Evolutionary conservation across 2,113 vertebrate species (phyloP), one percentile per base, ranked within the genome.

Genomic region (Corythoichthys haematopterus): DNA sequence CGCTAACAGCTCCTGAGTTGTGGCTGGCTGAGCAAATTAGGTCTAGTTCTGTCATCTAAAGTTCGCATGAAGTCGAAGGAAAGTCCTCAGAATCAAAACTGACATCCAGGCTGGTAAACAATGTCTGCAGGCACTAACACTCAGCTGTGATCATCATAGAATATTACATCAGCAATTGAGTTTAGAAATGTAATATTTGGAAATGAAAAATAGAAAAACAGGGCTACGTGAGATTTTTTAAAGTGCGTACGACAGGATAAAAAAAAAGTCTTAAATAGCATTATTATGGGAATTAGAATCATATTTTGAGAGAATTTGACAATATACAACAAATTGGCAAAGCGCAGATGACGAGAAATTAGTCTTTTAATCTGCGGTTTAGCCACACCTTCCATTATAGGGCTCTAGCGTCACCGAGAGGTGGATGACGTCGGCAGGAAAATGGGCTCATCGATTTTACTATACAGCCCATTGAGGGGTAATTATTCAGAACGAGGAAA

Each of bases 41-140:
- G 82, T 88, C 82, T 86, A 77, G 82, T 89, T 89, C 82, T 86
- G 83, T 86, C 69, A 79, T 69, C 69, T 86, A 87, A 91, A 86
- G 80, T 88, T 87, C 87, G 87, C 80, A 84, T 87, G 81, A 87
- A 88, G 87, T 89, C 74, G 57, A 67, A 74, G 79, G 62, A 76
- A 67, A 85, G 70, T 79, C 63, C 57, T 61, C 64, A 37, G 77
- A 85, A 90, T 92, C 82, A 83, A 85, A 88, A 85, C 85, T 87
- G 89, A 90, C 91, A 90, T 79, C 71, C 57, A 46, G 60, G 78
- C 77, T 78, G 79, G 85, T 89, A 89, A 90, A 90, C 87, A 87
- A 86, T 88, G 77, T 78, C 86, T 74, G 64, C 71, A 46, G 83
- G 87, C 79, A 77, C 68, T 76, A 87, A 86, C 78, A 46, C 80